Evolutionary conservation across 2,113 vertebrate genomes (phyloP).

Genomic region (Corydoras maculifer): DNA sequence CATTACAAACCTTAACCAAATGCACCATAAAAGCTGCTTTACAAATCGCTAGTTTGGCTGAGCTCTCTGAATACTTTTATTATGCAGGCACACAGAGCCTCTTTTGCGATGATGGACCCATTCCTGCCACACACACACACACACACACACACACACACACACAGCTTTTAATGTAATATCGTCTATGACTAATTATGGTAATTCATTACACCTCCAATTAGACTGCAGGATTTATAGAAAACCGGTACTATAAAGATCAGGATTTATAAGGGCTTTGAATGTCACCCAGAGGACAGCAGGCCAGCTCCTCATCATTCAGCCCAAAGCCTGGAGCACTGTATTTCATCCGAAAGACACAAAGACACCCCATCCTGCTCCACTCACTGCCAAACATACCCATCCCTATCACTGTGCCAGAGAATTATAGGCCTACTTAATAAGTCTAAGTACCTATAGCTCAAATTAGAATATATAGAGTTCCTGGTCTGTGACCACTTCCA

Average conservation of each 20-base stretch:
- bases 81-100: slow-evolving; percentile 15
- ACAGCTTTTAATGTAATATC: slow-evolving; percentile 85
- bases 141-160: slow-evolving; percentile 70
- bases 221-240: slow-evolving; percentile 93
- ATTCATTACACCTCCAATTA: slow-evolving; percentile 99
- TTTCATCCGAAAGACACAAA: slow-evolving; percentile 56
- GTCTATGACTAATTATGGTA: slow-evolving; percentile 99
- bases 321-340: slow-evolving; percentile 83
- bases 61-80: slow-evolving; percentile 17
- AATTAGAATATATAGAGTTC: slow-evolving; percentile 6
- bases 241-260: slow-evolving; percentile 92
- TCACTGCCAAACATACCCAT: slow-evolving; percentile 32
- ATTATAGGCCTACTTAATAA: slow-evolving; percentile 13
- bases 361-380: slow-evolving; percentile 39
- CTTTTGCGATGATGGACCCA: slow-evolving; percentile 21
- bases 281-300: slow-evolving; percentile 95
- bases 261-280: slow-evolving; percentile 99
- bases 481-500: not conserved
- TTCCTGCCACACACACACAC: slow-evolving; percentile 75
- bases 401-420: slow-evolving; percentile 12
- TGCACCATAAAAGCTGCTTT: slow-evolving; percentile 13
- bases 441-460: slow-evolving; percentile 4
- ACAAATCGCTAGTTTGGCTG: slow-evolving; percentile 24
- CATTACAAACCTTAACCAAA: not conserved
- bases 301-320: slow-evolving; percentile 92